phyloP scores from a whole-genome alignment of 2,888 invertebrate genomes.

The Gymnosoma rotundatum region DNA sequence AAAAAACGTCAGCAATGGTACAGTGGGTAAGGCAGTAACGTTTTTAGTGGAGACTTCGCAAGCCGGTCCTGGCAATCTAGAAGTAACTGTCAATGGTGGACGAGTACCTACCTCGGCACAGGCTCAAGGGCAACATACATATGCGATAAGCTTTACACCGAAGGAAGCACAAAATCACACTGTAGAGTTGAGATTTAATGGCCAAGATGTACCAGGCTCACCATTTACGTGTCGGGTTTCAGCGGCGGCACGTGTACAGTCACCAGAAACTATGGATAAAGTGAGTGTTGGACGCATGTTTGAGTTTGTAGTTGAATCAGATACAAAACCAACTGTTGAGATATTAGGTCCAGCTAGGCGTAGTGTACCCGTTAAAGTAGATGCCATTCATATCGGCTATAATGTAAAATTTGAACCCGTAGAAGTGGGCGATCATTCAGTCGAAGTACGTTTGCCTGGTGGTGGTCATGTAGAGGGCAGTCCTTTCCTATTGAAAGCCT shows the following conservation, averaged over 20 bases:
- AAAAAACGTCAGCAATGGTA: conserved; percentile 93
- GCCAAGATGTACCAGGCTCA: conserved; percentile 94
- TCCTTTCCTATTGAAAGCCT: conserved; percentile 97
- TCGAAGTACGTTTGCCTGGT: conserved; percentile 86
- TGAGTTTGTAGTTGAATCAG: conserved; percentile 93
- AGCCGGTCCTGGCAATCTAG: conserved; percentile 98
- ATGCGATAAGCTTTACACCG: conserved; percentile 98
- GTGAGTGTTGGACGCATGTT: conserved; percentile 93
- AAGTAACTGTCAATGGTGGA: conserved; percentile 99
- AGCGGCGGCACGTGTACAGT: conserved; percentile 92
- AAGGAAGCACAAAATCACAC: conserved; percentile 94
- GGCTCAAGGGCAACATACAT: conserved; percentile 97
- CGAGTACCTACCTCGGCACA: conserved; percentile 98
- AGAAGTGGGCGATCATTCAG: conserved; percentile 96
- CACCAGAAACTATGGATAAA: conserved; percentile 93
- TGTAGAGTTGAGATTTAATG: conserved; percentile 97
- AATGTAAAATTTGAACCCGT: conserved; percentile 90
- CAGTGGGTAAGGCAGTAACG: conserved; percentile 94
- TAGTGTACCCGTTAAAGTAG: conserved; percentile 86
- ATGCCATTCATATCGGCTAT: conserved; percentile 81
- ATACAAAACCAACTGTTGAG: conserved; percentile 90
- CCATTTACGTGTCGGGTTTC: conserved; percentile 84
- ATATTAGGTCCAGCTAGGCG: conserved; percentile 89
- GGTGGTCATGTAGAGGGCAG: conserved; percentile 95
- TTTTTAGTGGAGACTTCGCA: conserved; percentile 98